A percentile compares a stretch with the other conserved stretches of the same genome.
Conservation (phyloP, 2,113 vertebrate genomes). For the Euleptes europaea region DNA sequence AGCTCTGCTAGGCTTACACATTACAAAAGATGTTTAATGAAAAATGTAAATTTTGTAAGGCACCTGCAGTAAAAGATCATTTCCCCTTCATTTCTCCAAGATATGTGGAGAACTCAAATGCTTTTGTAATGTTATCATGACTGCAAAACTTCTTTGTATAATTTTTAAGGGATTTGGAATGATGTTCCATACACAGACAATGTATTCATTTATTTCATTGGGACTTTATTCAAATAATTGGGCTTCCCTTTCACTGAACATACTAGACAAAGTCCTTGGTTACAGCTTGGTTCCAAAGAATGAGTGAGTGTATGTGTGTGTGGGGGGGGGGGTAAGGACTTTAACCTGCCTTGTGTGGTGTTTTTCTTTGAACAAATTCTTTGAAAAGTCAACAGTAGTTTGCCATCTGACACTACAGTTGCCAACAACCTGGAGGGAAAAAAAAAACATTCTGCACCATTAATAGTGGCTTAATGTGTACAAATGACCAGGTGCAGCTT, state of each 20-base stretch:
- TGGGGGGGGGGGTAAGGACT: background rate
- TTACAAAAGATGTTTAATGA: conserved; percentile 25
- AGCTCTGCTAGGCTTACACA: conserved; percentile 16
- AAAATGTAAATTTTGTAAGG: conserved; percentile 18
- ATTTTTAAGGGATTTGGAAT: background rate
- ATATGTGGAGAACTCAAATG: background rate
- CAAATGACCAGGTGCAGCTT: too few relatives aligned
- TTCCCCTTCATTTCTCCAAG: conserved; percentile 33
- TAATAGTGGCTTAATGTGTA: background rate
- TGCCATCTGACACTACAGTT: background rate
- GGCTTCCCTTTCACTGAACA: background rate
- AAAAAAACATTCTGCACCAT: background rate
- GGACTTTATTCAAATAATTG: background rate
- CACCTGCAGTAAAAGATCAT: background rate
- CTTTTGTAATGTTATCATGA: conserved; percentile 8
- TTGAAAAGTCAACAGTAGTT: background rate
- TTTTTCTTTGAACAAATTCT: background rate
- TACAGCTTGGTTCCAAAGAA: background rate
- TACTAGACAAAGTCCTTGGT: background rate
- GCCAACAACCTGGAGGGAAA: too few relatives aligned
- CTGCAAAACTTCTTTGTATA: background rate
- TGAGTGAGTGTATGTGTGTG: background rate
- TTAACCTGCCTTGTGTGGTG: too few relatives aligned
- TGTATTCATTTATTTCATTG: background rate
- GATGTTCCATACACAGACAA: background rate